These are phyloP conservation scores for Gnathonemus echidnorhynchus DNA, from an alignment of 2,113 vertebrate genomes.

Conservation along the genomic window DNA sequence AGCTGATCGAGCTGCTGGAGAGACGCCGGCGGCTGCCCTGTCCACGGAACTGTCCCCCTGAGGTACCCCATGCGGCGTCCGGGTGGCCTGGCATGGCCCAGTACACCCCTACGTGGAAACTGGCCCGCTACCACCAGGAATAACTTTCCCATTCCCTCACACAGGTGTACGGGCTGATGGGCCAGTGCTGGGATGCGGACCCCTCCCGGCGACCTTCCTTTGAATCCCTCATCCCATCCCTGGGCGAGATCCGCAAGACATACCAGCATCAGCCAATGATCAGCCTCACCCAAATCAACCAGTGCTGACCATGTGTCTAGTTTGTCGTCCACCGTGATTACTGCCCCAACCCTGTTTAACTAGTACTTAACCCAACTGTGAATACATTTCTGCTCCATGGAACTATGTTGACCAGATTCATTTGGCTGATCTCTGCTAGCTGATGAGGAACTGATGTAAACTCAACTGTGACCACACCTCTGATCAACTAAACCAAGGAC, in stretches of 20 bases:
- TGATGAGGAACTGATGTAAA: background rate
- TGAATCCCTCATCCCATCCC: conserved; percentile 56
- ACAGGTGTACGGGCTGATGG: conserved; percentile 64
- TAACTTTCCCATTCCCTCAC: background rate
- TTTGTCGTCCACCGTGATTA: background rate
- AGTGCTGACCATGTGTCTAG: conserved; percentile 16
- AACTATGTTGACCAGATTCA: background rate
- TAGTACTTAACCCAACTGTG: background rate
- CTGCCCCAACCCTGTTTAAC: background rate
- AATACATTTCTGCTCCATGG: background rate
- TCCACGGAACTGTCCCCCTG: conserved; percentile 69
- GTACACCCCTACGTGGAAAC: background rate
- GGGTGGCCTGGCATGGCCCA: background rate
- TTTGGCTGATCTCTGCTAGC: background rate
- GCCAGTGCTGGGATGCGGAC: conserved; percentile 72
- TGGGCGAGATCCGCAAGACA: conserved; percentile 45
- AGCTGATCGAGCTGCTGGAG: conserved; percentile 70
- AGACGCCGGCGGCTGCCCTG: conserved; percentile 60
- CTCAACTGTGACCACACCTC: background rate
- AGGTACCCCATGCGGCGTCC: conserved; percentile 54
- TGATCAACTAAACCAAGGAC: background rate
- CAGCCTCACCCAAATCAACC: conserved; percentile 49
- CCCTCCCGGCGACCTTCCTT: conserved; percentile 69
- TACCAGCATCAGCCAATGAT: conserved; percentile 45
- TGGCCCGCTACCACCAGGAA: background rate